phyloP scores from a whole-genome alignment of 2,888 invertebrate genomes.

The Aquatica leii region DNA sequence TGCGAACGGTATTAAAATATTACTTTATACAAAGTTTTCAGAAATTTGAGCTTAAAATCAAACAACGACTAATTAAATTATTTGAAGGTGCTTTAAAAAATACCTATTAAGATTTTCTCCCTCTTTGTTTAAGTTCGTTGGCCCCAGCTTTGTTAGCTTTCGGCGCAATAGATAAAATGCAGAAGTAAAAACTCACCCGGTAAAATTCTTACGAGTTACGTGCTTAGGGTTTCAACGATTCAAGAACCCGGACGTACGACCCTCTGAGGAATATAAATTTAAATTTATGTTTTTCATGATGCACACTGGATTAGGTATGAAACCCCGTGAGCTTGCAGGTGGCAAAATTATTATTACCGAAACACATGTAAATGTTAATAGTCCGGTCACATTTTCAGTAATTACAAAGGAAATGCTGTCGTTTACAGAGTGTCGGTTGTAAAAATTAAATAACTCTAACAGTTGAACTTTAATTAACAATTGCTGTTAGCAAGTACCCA shows the following conservation, averaged over 20 bases:
- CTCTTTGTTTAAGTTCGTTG: conserved; percentile 34
- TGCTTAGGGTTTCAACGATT: conserved; percentile 23
- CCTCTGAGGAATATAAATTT: conserved; percentile 12
- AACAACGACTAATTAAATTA: not conserved
- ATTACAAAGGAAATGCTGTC: not conserved
- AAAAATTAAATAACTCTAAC: no score
- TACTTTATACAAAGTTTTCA: not conserved
- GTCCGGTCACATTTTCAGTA: not conserved
- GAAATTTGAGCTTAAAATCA: not conserved
- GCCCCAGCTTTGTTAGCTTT: conserved; percentile 28
- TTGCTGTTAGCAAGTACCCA: no score
- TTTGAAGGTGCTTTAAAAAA: conserved; percentile 1
- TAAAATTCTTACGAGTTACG: conserved; percentile 26
- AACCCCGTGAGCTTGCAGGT: conserved; percentile 4
- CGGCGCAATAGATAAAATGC: conserved; percentile 29
- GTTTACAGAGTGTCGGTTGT: no score
- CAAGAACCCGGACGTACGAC: conserved; percentile 10
- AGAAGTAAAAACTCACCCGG: conserved; percentile 29
- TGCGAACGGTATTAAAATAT: not conserved
- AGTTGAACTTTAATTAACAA: no score
- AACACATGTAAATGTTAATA: no score
- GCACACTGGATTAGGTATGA: not conserved
- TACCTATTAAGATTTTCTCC: conserved; percentile 14
- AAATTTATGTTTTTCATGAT: conserved; percentile 14
- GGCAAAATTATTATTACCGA: not conserved